Evolutionary conservation across 2,888 invertebrate species (phyloP).

Genomic region (Lithophane leautieri): DNA sequence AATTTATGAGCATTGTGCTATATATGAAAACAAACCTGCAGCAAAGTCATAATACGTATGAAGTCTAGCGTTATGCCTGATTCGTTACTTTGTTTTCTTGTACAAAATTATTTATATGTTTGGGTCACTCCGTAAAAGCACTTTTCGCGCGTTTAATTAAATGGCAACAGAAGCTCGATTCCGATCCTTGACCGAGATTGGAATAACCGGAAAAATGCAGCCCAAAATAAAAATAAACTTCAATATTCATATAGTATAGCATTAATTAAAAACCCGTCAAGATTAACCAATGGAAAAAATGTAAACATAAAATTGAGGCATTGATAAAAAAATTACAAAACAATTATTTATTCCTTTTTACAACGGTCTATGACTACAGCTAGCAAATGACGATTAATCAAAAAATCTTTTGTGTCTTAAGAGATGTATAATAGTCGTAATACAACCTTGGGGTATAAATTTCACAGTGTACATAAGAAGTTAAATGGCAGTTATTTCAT

Average conservation of each 20-base stretch:
- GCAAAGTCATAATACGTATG: neutral
- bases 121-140: neutral
- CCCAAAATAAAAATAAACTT: neutral
- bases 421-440: neutral
- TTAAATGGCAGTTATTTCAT: neutral
- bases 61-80: neutral
- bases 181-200: slow-evolving; percentile 12
- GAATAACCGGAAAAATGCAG: neutral
- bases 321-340: neutral
- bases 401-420: neutral
- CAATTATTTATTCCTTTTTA: neutral
- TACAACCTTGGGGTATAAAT: neutral
- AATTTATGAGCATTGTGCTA: neutral
- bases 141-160: neutral
- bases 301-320: neutral
- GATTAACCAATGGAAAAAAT: neutral
- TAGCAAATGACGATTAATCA: neutral
- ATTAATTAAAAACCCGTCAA: slow-evolving; percentile 8
- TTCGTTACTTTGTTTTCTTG: neutral
- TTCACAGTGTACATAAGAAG: neutral
- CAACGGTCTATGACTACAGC: neutral
- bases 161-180: slow-evolving; percentile 1
- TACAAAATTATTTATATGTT: neutral
- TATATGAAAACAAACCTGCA: neutral
- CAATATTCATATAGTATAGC: slow-evolving; percentile 7